A percentile compares a stretch with the other conserved stretches of the same genome.
Evolutionary conservation across 2,113 vertebrate species (phyloP).

Genomic region (Barbus barbus): DNA sequence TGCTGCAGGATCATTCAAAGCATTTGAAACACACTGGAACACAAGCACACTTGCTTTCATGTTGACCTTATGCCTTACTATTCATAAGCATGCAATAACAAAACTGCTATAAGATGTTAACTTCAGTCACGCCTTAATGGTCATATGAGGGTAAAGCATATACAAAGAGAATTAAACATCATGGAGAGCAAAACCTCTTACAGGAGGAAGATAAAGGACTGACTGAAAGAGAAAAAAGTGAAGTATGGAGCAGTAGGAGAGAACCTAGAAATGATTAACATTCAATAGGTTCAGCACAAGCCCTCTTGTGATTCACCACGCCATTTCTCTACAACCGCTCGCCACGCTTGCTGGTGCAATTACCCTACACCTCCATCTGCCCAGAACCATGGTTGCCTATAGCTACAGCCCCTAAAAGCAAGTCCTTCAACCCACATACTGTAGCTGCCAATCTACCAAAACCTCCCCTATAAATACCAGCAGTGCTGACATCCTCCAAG

Average conservation of each 20-base stretch:
- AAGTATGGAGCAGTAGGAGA: neutral
- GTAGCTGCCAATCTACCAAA: neutral
- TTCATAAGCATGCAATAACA: constrained; percentile 14
- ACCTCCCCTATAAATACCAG: too few relatives aligned
- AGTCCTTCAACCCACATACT: neutral
- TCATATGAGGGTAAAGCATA: neutral
- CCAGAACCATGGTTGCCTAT: neutral
- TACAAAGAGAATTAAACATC: neutral
- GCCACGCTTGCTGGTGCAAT: neutral
- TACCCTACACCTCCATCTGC: neutral
- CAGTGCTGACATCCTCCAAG: neutral
- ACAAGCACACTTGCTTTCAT: constrained; percentile 25
- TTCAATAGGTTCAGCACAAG: too few relatives aligned
- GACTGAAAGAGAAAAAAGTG: neutral
- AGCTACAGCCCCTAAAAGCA: neutral
- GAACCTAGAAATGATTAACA: neutral
- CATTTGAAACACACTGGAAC: too few relatives aligned
- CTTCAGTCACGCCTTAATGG: neutral
- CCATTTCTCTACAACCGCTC: too few relatives aligned
- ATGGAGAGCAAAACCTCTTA: neutral
- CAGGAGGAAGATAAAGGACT: neutral
- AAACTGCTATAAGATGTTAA: neutral
- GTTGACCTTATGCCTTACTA: constrained; percentile 2
- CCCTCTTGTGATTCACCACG: too few relatives aligned
- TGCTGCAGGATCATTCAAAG: constrained; percentile 17